Evolutionary conservation across 2,113 vertebrate genomes (phyloP).

Genomic region (Melanocharis versteri): DNA sequence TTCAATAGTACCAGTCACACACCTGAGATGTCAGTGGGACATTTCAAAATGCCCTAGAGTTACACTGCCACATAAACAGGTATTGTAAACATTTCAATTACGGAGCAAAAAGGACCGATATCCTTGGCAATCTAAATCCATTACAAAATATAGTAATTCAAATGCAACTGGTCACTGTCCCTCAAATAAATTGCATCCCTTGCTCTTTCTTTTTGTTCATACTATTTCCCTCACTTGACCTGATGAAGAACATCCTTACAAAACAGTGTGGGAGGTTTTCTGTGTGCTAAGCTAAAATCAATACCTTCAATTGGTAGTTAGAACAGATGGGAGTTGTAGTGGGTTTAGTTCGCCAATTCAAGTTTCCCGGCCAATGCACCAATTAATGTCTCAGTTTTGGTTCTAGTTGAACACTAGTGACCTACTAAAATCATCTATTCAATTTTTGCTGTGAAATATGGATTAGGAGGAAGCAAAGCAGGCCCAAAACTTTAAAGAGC

Average conservation of each 20-base stretch:
- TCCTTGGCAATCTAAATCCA: background rate
- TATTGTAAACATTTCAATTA: background rate
- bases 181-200: background rate
- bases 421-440: too few species aligned
- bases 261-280: background rate
- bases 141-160: background rate
- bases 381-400: too few species aligned
- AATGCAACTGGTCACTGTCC: background rate
- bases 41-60: background rate
- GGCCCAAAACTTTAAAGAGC: too few species aligned
- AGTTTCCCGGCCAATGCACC: too few species aligned
- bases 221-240: background rate
- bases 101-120: background rate
- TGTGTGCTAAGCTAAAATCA: background rate
- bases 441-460: too few species aligned
- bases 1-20: background rate
- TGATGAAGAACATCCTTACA: background rate
- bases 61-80: background rate
- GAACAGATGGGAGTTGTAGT: background rate
- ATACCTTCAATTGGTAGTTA: background rate
- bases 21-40: background rate
- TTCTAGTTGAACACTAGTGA: too few species aligned
- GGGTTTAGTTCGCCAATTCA: too few species aligned
- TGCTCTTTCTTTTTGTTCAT: background rate
- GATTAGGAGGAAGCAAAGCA: too few species aligned